Base-by-base conservation (phyloP, 1,140 invertebrate species). In the Atta texana region DNA sequence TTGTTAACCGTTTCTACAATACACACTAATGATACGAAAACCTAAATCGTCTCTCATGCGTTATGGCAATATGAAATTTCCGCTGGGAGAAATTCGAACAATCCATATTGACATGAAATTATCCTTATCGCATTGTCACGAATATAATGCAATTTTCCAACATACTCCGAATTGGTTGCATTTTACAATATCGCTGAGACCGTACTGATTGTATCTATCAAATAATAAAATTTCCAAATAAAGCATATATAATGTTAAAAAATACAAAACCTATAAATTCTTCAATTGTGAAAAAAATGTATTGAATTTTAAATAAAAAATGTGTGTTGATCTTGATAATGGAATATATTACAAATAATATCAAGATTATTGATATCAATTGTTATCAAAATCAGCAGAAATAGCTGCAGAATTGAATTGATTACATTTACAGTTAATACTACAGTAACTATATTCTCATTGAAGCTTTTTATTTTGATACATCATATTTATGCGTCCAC, bases 31-130 rank as follows among this genome's bases (percentile, higher is more conserved):
- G 24, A 49, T 51, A 57, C 10, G 21, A 61, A 63, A 61, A 44
- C 10, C 68, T 24, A 49, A 84, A 75, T 64, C 55, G 24, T 51
- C 24, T 63, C 57, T 34, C 69, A 4, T 12, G 28, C 8, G 49
- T 5, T 34, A 51, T 39, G 8, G 31, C 80, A 63, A 61, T 72
- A 57, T 21, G 80, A 75, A 84, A 75, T 84, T 61, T 75, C 55
- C 80, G 18, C 24, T 63, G 28, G n/a, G 55, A 75, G 80, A 84
- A 75, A 84, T 84, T 24, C 80, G 39, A 75, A 75, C 55, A 63
- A 74, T 84, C 24, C 55, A 84, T n/a, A 84, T 75, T 75, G 80
- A 82, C 80, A 55, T 59, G 53, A 84, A 84, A 84, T 84, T 84
- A 84, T 84, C 39, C 55, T 69, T 84, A 84, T 84, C 69, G 24